Conservation (phyloP, 2,888 invertebrate genomes). For the Scotopteryx bipunctaria region DNA sequence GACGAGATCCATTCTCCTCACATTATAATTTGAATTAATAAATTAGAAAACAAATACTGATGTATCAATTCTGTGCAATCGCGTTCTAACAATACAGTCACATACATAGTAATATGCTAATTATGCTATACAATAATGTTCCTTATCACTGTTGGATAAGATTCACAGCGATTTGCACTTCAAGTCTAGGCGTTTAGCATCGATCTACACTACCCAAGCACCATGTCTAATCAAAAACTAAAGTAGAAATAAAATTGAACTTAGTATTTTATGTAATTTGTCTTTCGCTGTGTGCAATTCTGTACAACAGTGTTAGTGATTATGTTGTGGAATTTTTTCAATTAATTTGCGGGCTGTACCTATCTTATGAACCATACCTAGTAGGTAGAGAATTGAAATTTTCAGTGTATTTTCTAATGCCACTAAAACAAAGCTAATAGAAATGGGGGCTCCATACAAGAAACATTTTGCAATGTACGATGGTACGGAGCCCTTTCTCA, state of each 20-base stretch:
- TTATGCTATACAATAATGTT: slow-evolving; percentile 20
- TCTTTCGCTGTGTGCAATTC: too few relatives aligned
- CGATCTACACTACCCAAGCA: slow-evolving; percentile 48
- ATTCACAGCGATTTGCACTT: slow-evolving; percentile 47
- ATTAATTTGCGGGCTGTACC: too few relatives aligned
- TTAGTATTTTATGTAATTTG: too few relatives aligned
- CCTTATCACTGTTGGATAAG: slow-evolving; percentile 41
- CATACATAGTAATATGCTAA: background rate
- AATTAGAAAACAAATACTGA: background rate
- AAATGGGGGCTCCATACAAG: too few relatives aligned
- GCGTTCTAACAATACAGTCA: slow-evolving; percentile 6
- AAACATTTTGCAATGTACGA: too few relatives aligned
- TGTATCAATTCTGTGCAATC: background rate
- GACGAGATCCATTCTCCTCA: background rate
- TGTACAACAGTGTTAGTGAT: too few relatives aligned
- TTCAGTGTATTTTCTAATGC: too few relatives aligned
- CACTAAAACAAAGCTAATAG: too few relatives aligned
- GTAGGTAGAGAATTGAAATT: too few relatives aligned
- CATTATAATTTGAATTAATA: background rate
- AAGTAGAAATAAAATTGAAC: slow-evolving; percentile 19
- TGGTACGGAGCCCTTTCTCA: too few relatives aligned
- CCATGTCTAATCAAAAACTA: slow-evolving; percentile 45
- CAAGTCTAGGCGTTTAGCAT: slow-evolving; percentile 42
- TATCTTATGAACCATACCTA: too few relatives aligned
- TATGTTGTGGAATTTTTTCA: too few relatives aligned